Percentiles rank a stretch among this genome's conserved stretches.
These are phyloP conservation scores for Oxyscelio sp. DNA, from an alignment of 2,888 invertebrate species.

Conservation along the genomic window DNA sequence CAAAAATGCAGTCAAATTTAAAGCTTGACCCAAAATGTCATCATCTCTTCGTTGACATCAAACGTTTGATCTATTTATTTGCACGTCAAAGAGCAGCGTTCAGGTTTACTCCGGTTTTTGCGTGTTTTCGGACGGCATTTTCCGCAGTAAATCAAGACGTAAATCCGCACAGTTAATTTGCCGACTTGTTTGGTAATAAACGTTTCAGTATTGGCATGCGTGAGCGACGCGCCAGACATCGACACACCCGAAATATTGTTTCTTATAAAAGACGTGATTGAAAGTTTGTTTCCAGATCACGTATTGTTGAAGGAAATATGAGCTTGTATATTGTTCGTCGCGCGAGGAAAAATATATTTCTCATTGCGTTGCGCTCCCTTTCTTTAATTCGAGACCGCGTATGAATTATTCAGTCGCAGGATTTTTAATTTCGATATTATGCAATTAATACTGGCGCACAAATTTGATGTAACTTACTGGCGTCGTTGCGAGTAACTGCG, in stretches of 20 bases:
- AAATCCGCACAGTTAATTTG: slow-evolving; percentile 46
- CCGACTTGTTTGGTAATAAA: slow-evolving; percentile 58
- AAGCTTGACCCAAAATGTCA: too few species aligned
- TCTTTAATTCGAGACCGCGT: slow-evolving; percentile 40
- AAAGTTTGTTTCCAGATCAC: slow-evolving; percentile 68
- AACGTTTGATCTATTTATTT: slow-evolving; percentile 2
- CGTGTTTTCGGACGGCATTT: slow-evolving; percentile 24
- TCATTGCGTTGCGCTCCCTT: background rate
- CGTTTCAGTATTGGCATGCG: slow-evolving; percentile 43
- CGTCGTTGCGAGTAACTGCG: slow-evolving; percentile 8
- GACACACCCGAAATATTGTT: slow-evolving; percentile 65
- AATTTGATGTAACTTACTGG: slow-evolving; percentile 45
- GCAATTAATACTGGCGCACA: slow-evolving; percentile 42
- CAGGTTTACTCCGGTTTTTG: slow-evolving; percentile 29
- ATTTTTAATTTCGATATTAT: slow-evolving; percentile 31
- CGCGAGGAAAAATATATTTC: slow-evolving; percentile 34
- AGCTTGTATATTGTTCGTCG: slow-evolving; percentile 61
- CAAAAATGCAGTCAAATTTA: too few species aligned
- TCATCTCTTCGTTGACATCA: too few species aligned
- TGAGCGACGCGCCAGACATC: slow-evolving; percentile 9
- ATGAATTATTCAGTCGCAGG: slow-evolving; percentile 60
- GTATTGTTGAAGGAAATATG: slow-evolving; percentile 66
- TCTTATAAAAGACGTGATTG: slow-evolving; percentile 50
- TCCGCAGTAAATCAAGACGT: slow-evolving; percentile 34
- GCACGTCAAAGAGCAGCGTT: slow-evolving; percentile 1